Conservation (phyloP, 2,888 invertebrate species). For the Cephus rjabovi region DNA sequence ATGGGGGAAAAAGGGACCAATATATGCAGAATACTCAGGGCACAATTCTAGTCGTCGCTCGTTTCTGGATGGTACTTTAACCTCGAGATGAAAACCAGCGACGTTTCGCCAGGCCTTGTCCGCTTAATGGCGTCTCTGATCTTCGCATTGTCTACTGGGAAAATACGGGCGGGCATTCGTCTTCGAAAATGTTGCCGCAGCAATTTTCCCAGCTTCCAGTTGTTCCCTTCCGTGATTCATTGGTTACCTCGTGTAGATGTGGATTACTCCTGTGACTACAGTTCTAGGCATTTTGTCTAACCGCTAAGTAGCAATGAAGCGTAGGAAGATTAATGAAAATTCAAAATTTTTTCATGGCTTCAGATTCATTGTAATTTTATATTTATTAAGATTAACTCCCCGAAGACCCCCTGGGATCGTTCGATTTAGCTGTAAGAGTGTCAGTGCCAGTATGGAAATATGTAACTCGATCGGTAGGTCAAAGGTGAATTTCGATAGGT, state of each 20-base stretch:
- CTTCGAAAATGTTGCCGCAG: neutral
- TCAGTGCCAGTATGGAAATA: neutral
- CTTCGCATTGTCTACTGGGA: constrained; percentile 31
- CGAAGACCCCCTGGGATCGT: neutral
- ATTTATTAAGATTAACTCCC: neutral
- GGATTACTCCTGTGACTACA: neutral
- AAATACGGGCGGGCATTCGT: neutral
- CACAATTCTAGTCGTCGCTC: neutral
- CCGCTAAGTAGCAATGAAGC: neutral
- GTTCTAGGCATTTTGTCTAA: neutral
- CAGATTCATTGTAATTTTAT: neutral
- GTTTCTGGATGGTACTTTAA: neutral
- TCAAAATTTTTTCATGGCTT: neutral
- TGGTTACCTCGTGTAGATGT: neutral
- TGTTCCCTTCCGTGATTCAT: neutral
- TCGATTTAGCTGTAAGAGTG: neutral
- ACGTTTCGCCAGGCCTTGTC: constrained; percentile 8
- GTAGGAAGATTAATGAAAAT: neutral
- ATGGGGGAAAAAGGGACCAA: neutral
- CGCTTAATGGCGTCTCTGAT: constrained; percentile 32
- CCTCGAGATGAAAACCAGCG: neutral
- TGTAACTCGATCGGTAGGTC: neutral
- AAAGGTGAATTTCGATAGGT: neutral
- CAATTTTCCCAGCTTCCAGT: neutral
- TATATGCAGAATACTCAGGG: neutral